These are phyloP conservation scores for Onychorhynchus coronatus DNA, from an alignment of 2,113 vertebrate genomes.

Conservation along the genomic window DNA sequence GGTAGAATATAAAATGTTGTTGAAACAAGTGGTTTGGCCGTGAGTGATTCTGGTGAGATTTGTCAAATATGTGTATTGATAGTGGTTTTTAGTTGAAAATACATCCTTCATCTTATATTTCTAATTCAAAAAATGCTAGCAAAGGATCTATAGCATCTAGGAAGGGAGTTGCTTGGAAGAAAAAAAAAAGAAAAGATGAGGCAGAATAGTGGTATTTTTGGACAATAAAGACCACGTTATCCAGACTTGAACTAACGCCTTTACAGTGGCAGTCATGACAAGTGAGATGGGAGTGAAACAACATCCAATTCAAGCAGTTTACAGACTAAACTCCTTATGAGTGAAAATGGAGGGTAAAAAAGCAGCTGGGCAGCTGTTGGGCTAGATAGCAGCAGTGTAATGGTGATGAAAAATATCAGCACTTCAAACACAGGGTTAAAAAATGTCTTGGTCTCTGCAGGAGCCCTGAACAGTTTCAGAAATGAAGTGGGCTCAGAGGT, in stretches of 20 bases:
- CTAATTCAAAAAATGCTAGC: neutral
- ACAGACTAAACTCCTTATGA: neutral
- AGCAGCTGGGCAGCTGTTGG: neutral
- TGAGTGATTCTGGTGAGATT: neutral
- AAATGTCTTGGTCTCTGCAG: neutral
- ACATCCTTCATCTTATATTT: neutral
- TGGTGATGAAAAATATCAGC: neutral
- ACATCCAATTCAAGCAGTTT: neutral
- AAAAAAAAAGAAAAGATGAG: neutral
- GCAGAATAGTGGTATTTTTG: neutral
- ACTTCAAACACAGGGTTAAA: neutral
- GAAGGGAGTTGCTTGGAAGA: neutral
- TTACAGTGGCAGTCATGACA: neutral
- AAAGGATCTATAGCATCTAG: neutral
- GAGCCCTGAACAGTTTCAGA: neutral
- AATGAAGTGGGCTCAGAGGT: neutral
- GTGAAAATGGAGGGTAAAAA: neutral
- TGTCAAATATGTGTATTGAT: neutral
- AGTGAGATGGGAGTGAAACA: neutral
- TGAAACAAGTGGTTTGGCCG: neutral
- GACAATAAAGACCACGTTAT: neutral
- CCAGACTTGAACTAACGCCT: neutral
- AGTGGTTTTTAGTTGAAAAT: neutral
- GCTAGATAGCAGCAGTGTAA: neutral
- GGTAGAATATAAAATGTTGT: neutral